Conservation (phyloP, 1,140 invertebrate genomes). For the Drosophila sturtevanti region DNA sequence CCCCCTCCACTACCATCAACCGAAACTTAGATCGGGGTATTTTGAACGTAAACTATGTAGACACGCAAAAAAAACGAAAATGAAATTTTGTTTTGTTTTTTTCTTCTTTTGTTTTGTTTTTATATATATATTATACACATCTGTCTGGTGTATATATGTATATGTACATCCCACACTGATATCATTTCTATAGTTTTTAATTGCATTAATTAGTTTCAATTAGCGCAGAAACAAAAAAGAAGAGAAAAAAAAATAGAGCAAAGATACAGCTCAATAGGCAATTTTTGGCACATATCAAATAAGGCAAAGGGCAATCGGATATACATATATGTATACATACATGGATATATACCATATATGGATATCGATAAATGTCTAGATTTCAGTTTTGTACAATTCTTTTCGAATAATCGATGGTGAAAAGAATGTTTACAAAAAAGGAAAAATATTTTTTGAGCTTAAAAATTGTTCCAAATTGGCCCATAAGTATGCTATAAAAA, state of each 20-base stretch:
- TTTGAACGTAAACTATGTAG: conserved; percentile 9
- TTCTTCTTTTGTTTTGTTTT: conserved; percentile 3
- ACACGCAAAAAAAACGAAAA: conserved; percentile 54
- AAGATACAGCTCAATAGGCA: conserved; percentile 11
- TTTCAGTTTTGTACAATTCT: too few species aligned
- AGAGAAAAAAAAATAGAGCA: not conserved
- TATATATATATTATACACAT: conserved; percentile 18
- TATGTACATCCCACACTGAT: conserved; percentile 1
- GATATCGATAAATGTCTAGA: too few species aligned
- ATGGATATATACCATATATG: too few species aligned
- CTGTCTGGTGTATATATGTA: not conserved
- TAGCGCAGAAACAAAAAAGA: conserved; percentile 37
- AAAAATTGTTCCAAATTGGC: too few species aligned
- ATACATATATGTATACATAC: not conserved
- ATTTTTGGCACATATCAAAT: not conserved
- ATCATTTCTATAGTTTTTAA: conserved; percentile 59
- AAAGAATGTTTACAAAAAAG: too few species aligned
- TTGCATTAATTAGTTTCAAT: conserved; percentile 78
- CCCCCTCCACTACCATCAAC: too few species aligned
- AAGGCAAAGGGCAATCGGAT: not conserved
- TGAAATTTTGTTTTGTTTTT: conserved; percentile 11
- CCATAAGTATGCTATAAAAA: too few species aligned
- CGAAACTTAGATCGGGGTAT: not conserved
- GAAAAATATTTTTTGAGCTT: too few species aligned
- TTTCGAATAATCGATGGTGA: too few species aligned